Evolutionary conservation across 2,888 invertebrate species (phyloP), one percentile per base, ranked within the genome.

Genomic region (Bedellia somnulentella): DNA sequence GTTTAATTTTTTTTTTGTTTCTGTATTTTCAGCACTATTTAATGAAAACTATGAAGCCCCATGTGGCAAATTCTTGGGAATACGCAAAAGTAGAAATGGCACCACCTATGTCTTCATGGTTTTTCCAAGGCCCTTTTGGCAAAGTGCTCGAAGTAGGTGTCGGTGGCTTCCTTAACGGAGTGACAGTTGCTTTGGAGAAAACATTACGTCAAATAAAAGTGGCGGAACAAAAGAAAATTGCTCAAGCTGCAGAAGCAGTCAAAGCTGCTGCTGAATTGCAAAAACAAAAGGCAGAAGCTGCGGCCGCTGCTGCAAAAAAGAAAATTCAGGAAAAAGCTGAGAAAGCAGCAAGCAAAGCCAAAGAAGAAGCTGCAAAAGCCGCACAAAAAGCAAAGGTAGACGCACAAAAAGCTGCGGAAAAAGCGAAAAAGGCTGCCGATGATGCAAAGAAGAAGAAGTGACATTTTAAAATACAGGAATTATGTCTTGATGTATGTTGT

Each of bases 71-170:
- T 21, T 44, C 53, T 17, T 75, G 73, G 73, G 45, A 49, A 28
- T 75, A 71, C 40, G 47, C 57, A 16, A 75, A 70, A 49, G 17
- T 27, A 8, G 73, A 75, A 54, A 45, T 54, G 27, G 53, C 49
- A 18, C 73, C 73, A n/a, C 71, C 73, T 0, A 38, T 53, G 43
- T 58, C 60, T 8, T 29, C 42, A 15, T 32, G 35, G 10, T 47
- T 57, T 4, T 52, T 68, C 29, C 38, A 50, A 30, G 70, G 67
- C 9, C 36, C 50, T 9, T 24, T 21, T 12, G 67, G 66, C 10
- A 41, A 43, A 35, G 44, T 44, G 21, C 12, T 73, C 3, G 70
- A 67, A 52, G 35, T 40, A 4, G 3, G 37, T 4, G 49, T 37
- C 5, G 47, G 41, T 4, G 42, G 41, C 8, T 15, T 39, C 11